Base-by-base conservation (phyloP, 2,113 vertebrate species). In the Shinisaurus crocodilurus region DNA sequence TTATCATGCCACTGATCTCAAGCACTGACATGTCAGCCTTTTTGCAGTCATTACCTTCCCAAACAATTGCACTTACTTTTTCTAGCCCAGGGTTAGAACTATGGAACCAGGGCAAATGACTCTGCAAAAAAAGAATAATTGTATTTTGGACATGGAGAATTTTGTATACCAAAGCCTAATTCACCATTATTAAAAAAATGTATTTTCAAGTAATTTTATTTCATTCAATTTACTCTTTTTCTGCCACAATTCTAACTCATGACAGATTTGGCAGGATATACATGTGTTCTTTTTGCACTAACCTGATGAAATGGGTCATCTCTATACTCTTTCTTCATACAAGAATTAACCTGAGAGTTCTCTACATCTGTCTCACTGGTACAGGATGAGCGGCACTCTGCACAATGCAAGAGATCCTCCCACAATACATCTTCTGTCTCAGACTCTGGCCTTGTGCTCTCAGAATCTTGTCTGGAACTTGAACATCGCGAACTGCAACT, bases 21-120 rank as follows among this genome's bases (percentile, higher is more conserved):
- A 99, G 98, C 4, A 99, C 99, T 67, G 99, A 99, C 99, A 99
- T 99, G 96, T 99, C 99, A 0, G 99, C 99, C 94, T 99, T 99
- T 97, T 99, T 99, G 83, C 99, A 99, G 80, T 99, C 99, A 88
- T 99, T 99, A 70, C 99, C 99, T 95, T 99, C 99, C 99, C 99
- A 99, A 57, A 99, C 99, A 65, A 99, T 99, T 92, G 99, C 99
- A 92, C 99, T 99, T 88, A 99, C 98, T 92, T 99, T 98, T 97
- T 99, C 99, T 96, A 99, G 95, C 54, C 99, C 99, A 0, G 98
- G 98, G 94, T 99, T 99, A 88, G 98, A 97, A 95, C 97, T 99
- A 95, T 99, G 99, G 82, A 99, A 97, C 99, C 99, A 99, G 77
- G 98, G 98, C n/a, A 98, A 94, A 86, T 99, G 98, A 96, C 98